phyloP scores from a whole-genome alignment of 2,113 vertebrate species.

The Sorex fumeus region DNA sequence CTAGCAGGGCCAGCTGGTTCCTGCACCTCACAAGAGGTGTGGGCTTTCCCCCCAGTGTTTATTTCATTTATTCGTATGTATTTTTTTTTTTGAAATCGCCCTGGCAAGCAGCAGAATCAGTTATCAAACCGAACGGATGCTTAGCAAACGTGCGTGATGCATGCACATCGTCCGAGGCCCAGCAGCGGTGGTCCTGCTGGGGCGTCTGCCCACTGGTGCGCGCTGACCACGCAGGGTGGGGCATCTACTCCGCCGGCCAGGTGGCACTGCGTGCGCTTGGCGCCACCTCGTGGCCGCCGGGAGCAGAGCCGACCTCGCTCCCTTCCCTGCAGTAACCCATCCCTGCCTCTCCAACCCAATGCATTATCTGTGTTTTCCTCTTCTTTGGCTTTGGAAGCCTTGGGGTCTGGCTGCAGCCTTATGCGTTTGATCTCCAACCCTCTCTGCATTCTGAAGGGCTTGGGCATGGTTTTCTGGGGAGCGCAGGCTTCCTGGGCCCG shows the following conservation, averaged over 20 bases:
- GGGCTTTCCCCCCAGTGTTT: not conserved
- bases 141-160: too few species aligned
- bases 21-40: not conserved
- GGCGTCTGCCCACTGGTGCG: too few species aligned
- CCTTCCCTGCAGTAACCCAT: not conserved
- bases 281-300: conserved; percentile 85
- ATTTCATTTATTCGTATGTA: not conserved
- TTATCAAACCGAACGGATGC: too few species aligned
- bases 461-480: not conserved
- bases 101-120: too few species aligned
- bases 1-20: not conserved
- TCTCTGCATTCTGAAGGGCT: not conserved
- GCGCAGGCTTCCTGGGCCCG: not conserved
- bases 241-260: not conserved
- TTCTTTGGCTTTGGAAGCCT: not conserved
- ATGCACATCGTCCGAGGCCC: too few species aligned
- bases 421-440: too few species aligned
- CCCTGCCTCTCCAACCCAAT: too few species aligned
- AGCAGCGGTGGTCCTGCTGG: too few species aligned
- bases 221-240: too few species aligned
- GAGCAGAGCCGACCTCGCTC: not conserved
- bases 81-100: too few species aligned
- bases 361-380: fast-evolving
- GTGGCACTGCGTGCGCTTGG: conserved; percentile 65
- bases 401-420: not conserved